These are phyloP conservation scores for Bolinopsis microptera DNA, from an alignment of 37 sponge, comb jelly and placozoan species.

Conservation along the genomic window DNA sequence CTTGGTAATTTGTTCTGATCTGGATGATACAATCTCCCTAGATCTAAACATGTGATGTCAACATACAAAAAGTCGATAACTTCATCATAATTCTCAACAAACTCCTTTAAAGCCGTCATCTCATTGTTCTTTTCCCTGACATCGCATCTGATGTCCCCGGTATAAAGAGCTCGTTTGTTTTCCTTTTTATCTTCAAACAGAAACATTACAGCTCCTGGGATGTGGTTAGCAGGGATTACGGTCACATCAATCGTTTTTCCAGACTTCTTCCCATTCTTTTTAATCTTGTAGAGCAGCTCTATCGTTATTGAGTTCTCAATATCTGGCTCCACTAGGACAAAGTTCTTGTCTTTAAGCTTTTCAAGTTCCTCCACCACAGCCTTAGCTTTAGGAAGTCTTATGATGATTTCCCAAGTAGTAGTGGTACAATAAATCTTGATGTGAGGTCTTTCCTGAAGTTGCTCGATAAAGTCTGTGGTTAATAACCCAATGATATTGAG, in stretches of 20 bases:
- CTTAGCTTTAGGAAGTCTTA: neutral
- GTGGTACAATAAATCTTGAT: neutral
- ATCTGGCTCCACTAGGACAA: too few relatives aligned
- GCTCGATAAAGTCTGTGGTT: neutral
- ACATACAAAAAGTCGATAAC: neutral
- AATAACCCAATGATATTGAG: neutral
- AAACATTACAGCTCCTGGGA: neutral
- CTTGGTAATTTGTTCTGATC: neutral
- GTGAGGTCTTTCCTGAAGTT: neutral
- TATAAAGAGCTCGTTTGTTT: neutral
- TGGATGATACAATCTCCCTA: neutral
- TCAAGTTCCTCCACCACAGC: too few relatives aligned
- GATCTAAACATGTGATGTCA: neutral
- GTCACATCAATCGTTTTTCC: neutral
- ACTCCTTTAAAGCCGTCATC: neutral
- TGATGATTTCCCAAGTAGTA: neutral
- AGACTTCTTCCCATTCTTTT: neutral
- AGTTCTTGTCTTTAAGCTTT: too few relatives aligned
- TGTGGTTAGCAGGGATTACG: neutral
- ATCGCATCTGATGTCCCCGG: neutral
- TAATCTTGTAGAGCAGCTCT: neutral
- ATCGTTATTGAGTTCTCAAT: too few relatives aligned
- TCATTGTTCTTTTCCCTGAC: neutral
- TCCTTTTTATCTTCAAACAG: neutral
- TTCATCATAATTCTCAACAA: neutral